phyloP scores from a whole-genome alignment of 2,113 vertebrate genomes.

The Triplophysa rosa region DNA sequence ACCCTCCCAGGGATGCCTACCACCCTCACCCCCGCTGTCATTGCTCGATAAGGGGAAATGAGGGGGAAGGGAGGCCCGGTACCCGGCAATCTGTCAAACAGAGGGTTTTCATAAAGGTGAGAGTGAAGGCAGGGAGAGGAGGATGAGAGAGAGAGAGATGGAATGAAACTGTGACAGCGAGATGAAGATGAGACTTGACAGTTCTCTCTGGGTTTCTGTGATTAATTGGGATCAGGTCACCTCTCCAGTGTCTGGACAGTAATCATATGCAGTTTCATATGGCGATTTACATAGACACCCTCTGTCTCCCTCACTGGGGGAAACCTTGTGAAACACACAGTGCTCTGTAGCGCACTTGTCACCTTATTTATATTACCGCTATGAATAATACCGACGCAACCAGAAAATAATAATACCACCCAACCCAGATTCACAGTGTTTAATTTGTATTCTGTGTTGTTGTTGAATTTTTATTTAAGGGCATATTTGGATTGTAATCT shows the following conservation, averaged over 20 bases:
- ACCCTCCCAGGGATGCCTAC: constrained; percentile 50
- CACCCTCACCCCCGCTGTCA: constrained; percentile 45
- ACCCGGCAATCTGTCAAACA: constrained; percentile 77
- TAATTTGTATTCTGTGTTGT: constrained; percentile 47
- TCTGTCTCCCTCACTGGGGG: constrained; percentile 54
- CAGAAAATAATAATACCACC: constrained; percentile 34
- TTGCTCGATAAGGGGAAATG: constrained; percentile 66
- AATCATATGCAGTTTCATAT: constrained; percentile 80
- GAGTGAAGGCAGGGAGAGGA: constrained; percentile 56
- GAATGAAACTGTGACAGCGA: constrained; percentile 72
- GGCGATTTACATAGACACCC: constrained; percentile 78
- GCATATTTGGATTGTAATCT: constrained; percentile 55
- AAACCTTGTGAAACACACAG: constrained; percentile 51
- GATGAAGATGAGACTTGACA: constrained; percentile 89
- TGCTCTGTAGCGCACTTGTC: constrained; percentile 45
- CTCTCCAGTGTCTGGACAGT: constrained; percentile 80
- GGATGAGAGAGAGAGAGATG: constrained; percentile 61
- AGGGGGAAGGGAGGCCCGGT: constrained; percentile 63
- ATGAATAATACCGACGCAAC: constrained; percentile 35
- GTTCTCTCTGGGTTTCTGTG: constrained; percentile 87
- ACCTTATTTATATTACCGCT: constrained; percentile 49
- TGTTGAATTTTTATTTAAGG: constrained; percentile 49
- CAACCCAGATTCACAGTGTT: constrained; percentile 27
- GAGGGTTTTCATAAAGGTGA: constrained; percentile 60
- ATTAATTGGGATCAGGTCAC: constrained; percentile 95